Conservation (phyloP, 2,797 vertebrate species). For the Acanthurus tractus region DNA sequence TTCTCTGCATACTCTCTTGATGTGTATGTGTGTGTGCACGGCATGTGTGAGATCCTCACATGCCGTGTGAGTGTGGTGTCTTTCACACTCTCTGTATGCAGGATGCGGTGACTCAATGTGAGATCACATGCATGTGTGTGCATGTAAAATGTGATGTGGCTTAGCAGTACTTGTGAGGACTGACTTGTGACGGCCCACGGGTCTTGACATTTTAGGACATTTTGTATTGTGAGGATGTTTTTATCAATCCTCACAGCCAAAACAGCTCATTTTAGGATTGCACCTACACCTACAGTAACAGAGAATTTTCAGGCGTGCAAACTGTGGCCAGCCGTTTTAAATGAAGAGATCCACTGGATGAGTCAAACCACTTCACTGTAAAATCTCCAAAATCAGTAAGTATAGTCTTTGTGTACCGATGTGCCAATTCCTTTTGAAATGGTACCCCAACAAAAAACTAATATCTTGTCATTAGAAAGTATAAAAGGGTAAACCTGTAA, state of each 20-base stretch:
- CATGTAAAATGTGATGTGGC: constrained; percentile 29
- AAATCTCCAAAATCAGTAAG: constrained; percentile 19
- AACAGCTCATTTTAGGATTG: constrained; percentile 49
- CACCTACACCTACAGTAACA: constrained; percentile 4
- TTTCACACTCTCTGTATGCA: constrained; percentile 71
- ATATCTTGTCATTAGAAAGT: not conserved
- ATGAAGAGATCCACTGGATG: not conserved
- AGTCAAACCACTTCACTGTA: constrained; percentile 17
- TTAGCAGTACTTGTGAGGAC: constrained; percentile 21
- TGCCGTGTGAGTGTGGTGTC: constrained; percentile 52
- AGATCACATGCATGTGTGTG: constrained; percentile 13
- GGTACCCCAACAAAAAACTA: not conserved
- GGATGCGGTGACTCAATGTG: constrained; percentile 60
- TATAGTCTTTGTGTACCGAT: no score
- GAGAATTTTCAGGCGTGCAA: not conserved
- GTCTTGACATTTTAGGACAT: constrained; percentile 51
- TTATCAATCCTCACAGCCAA: constrained; percentile 27
- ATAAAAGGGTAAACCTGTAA: not conserved
- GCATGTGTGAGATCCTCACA: constrained; percentile 34
- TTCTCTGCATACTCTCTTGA: constrained; percentile 42
- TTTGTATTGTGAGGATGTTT: constrained; percentile 33
- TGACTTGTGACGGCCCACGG: constrained; percentile 42
- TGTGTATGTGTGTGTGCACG: constrained; percentile 1
- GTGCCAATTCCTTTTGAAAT: not conserved
- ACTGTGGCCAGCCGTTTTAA: constrained; percentile 5